Conservation (phyloP, 2,797 vertebrate genomes). For the Karalla daura region DNA sequence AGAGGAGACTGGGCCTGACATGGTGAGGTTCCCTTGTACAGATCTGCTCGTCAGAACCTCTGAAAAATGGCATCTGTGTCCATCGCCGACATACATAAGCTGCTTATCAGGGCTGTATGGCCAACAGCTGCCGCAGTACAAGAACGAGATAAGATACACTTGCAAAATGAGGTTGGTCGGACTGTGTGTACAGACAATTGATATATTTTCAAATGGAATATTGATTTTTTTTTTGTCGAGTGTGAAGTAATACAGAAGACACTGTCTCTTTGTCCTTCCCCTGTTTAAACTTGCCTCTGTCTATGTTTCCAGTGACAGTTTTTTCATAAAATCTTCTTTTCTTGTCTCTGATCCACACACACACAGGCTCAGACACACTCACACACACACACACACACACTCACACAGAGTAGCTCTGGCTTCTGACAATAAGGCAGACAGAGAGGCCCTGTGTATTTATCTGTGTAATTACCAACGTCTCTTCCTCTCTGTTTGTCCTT, state of each 20-base stretch:
- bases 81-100: background rate
- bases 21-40: constrained; percentile 17
- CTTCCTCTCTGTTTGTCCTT: constrained; percentile 20
- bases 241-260: no score
- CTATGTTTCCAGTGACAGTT: no score
- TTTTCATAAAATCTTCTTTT: no score
- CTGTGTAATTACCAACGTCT: constrained; percentile 28
- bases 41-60: constrained; percentile 19
- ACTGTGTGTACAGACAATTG: no score
- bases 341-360: no score
- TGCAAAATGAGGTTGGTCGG: no score
- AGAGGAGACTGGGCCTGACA: constrained; percentile 9
- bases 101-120: background rate
- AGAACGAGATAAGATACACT: no score
- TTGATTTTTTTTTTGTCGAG: no score
- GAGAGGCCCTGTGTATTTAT: constrained; percentile 29
- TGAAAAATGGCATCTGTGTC: constrained; percentile 12
- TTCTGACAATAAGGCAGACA: constrained; percentile 14
- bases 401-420: background rate
- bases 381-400: constrained; percentile 3
- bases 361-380: background rate
- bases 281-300: no score
- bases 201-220: no score
- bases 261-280: no score
- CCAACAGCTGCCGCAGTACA: background rate